Evolutionary conservation across 2,797 vertebrate species (phyloP).

Genomic region (Pangasius mekongensis): DNA sequence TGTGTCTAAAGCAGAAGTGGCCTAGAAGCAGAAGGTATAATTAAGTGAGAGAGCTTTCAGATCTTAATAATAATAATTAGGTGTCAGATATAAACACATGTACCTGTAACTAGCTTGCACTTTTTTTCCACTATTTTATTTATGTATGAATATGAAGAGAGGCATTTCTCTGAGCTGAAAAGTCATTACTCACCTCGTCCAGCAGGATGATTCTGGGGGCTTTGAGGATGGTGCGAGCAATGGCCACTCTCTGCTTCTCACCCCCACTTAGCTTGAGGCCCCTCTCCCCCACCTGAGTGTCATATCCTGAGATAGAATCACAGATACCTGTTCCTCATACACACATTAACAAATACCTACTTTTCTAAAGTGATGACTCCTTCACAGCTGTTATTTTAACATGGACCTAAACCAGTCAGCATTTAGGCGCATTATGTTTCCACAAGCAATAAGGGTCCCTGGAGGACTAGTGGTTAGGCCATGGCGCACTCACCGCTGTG

Average conservation of each 20-base stretch:
- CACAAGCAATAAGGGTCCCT: background rate
- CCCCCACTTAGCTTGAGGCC: conserved; percentile 90
- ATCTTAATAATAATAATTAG: background rate
- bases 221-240: conserved; percentile 86
- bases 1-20: conserved; percentile 88
- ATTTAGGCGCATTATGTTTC: background rate
- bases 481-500: no score
- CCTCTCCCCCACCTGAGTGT: conserved; percentile 87
- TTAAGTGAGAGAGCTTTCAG: background rate
- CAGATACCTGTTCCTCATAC: conserved; percentile 11
- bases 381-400: background rate
- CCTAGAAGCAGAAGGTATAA: conserved; percentile 66
- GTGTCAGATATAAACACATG: background rate
- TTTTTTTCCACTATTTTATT: background rate
- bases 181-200: conserved; percentile 65
- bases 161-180: background rate
- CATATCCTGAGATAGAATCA: conserved; percentile 76
- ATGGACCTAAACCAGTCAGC: background rate
- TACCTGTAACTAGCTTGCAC: background rate
- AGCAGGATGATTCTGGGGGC: conserved; percentile 65
- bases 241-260: conserved; percentile 90
- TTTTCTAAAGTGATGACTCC: background rate
- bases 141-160: background rate
- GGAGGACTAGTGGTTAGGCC: no score
- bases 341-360: background rate